These are phyloP conservation scores for Horisme vitalbata DNA, from an alignment of 2,888 invertebrate genomes.

Conservation along the genomic window DNA sequence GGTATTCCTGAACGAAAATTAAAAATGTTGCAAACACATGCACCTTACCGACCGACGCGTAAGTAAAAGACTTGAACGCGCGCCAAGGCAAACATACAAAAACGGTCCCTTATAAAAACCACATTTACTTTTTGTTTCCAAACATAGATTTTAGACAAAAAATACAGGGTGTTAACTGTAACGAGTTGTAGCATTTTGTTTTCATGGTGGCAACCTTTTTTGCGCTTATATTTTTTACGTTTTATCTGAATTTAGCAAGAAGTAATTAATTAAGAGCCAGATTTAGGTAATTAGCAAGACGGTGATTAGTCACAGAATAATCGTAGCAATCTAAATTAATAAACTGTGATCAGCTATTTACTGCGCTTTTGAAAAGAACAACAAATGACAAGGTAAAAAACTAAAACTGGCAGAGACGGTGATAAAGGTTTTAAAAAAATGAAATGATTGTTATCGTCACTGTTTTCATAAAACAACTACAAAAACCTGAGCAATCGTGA, in stretches of 20 bases:
- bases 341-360: too few species aligned
- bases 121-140: conserved; percentile 60
- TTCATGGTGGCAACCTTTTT: conserved; percentile 36
- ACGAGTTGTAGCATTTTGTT: conserved; percentile 51
- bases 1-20: background rate
- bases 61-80: conserved; percentile 34
- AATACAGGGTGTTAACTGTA: conserved; percentile 65
- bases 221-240: conserved; percentile 15
- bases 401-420: too few species aligned
- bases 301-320: conserved; percentile 1
- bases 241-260: conserved; percentile 5
- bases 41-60: conserved; percentile 59
- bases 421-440: too few species aligned
- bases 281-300: conserved; percentile 10
- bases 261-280: conserved; percentile 11
- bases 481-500: conserved; percentile 33
- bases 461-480: conserved; percentile 21
- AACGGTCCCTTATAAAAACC: conserved; percentile 64
- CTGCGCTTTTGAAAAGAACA: too few species aligned
- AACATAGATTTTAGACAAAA: conserved; percentile 53
- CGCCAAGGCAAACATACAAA: conserved; percentile 75
- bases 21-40: conserved; percentile 31
- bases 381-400: too few species aligned
- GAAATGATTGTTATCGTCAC: too few species aligned
- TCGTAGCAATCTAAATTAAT: too few species aligned